Evolutionary conservation across 1,140 invertebrate genomes (phyloP).

Genomic region (Aphelinus certus): DNA sequence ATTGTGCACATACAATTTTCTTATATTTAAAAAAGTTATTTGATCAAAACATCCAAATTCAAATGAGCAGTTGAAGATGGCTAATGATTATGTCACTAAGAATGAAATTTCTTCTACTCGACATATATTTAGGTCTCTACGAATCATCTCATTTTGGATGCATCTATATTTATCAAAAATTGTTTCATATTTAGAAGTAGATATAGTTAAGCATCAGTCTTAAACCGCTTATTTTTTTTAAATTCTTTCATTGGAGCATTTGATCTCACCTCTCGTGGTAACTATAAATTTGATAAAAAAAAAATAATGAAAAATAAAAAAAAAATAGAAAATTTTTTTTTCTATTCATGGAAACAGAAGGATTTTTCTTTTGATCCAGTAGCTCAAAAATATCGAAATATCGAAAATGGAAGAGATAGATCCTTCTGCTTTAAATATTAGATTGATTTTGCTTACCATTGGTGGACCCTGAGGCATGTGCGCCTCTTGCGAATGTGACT

Average conservation of each 20-base stretch:
- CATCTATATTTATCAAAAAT: no score
- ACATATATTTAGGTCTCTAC: no score
- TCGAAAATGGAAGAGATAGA: constrained; percentile 22
- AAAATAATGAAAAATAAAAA: constrained; percentile 21
- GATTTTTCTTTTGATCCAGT: neutral
- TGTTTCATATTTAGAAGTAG: no score
- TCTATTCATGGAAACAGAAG: constrained; percentile 3
- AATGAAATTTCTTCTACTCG: no score
- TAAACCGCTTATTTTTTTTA: constrained; percentile 21
- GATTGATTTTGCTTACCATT: constrained; percentile 28
- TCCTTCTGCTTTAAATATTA: constrained; percentile 19
- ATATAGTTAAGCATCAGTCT: no score
- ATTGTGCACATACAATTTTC: no score
- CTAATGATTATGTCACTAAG: no score
- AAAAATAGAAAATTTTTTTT: neutral
- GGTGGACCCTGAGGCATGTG: constrained; percentile 47
- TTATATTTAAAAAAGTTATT: no score
- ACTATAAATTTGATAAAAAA: constrained; percentile 39
- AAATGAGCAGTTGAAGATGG: no score
- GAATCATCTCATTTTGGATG: no score
- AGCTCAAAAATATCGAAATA: neutral
- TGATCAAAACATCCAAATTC: no score
- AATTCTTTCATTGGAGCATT: constrained; percentile 28
- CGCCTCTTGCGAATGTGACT: constrained; percentile 54
- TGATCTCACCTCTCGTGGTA: constrained; percentile 27